Evolutionary conservation across 2,797 vertebrate genomes (phyloP).

Genomic region (Enteromius radiatus): DNA sequence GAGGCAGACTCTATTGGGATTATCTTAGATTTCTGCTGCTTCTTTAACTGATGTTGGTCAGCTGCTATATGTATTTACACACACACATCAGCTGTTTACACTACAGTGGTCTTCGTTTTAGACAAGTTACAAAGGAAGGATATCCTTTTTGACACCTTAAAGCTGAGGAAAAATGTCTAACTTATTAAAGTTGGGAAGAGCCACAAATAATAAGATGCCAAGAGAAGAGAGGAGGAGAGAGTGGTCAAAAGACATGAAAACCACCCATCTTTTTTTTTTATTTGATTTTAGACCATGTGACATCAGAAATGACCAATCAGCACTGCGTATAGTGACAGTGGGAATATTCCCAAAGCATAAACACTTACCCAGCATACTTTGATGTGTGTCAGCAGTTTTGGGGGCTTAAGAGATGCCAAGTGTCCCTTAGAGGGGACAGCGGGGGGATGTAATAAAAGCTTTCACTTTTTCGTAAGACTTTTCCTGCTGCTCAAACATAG

Average conservation of each 20-base stretch:
- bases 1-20: conserved; percentile 58
- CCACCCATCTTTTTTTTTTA: not conserved
- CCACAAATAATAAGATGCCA: not conserved
- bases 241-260: not conserved
- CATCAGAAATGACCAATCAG: conserved; percentile 26
- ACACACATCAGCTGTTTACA: conserved; percentile 18
- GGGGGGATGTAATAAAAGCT: conserved; percentile 13
- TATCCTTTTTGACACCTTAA: not conserved
- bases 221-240: not conserved
- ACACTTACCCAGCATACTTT: conserved; percentile 38
- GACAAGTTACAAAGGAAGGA: not conserved
- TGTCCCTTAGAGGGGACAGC: conserved; percentile 16
- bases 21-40: conserved; percentile 60
- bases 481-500: conserved; percentile 1
- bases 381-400: conserved; percentile 34
- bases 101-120: not conserved
- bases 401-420: conserved; percentile 19
- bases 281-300: not conserved
- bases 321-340: conserved; percentile 19
- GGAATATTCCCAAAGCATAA: conserved; percentile 41
- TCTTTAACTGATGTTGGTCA: conserved; percentile 51
- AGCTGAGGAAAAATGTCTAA: not conserved
- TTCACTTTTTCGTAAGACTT: conserved; percentile 6
- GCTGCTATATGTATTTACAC: conserved; percentile 54
- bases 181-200: not conserved